Base-by-base conservation (phyloP, 1,140 invertebrate species). In the Hormaphis cornu region DNA sequence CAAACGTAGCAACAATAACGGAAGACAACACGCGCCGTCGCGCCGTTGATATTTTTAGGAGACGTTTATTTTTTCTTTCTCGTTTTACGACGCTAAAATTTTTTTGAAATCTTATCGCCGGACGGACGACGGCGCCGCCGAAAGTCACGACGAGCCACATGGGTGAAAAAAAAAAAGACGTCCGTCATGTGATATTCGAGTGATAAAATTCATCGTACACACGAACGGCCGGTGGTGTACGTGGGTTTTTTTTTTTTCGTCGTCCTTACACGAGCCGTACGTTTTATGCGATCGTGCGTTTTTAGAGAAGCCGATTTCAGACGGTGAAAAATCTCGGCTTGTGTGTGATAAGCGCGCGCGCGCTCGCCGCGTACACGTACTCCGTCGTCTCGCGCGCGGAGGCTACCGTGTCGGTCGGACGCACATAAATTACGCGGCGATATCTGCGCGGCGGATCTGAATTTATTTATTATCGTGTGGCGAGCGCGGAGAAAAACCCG, bases 381-480 rank as follows among this genome's bases (percentile, higher is more conserved):
- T n/a, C n/a, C n/a, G n/a, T n/a, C n/a, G 61, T 66, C 61, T 66
- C 42, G 42, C 42, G 8, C 16, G 8, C 12, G 40, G 26, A 66
- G 40, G 61, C 61, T 66, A 66, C 61, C 61, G 61, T 66, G 61
- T 66, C 50, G 61, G 61, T 50, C 35, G 42, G 50, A 48, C 61
- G 50, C 61, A 66, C 61, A 66, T 66, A 66, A 66, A 66, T 66
- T 66, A 66, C 50, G 50, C 28, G 28, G 26, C 44, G 61, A 50
- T 66, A 66, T 66, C 61, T 66, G 61, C 35, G 44, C 61, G 61
- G 61, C 33, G 61, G 61, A 66, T 66, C 61, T 66, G 61, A 66
- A 66, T 46, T 66, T n/a, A n/a, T n/a, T n/a, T n/a, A n/a, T n/a
- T n/a, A n/a, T n/a, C n/a, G n/a, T n/a, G 33, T 66, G 61, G 61